These are phyloP conservation scores for Astur gentilis DNA, from an alignment of 2,113 vertebrate genomes.

Conservation along the genomic window DNA sequence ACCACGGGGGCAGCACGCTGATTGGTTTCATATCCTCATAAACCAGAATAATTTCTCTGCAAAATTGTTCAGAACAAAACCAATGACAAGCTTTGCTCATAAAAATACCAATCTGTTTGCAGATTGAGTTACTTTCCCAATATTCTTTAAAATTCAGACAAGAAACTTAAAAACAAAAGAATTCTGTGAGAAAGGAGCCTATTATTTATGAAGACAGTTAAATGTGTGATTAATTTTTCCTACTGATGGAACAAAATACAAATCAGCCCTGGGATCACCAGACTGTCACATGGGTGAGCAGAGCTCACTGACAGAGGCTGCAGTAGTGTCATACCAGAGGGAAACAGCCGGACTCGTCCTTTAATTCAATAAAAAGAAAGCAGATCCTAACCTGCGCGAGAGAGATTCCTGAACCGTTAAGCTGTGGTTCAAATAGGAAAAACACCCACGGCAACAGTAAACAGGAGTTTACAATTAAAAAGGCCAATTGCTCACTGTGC, in stretches of 20 bases:
- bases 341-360: not conserved
- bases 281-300: not conserved
- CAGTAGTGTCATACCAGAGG: not conserved
- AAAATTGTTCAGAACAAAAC: slow-evolving; percentile 22
- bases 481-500: not conserved
- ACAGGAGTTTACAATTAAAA: slow-evolving; percentile 17
- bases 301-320: not conserved
- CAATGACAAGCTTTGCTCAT: not conserved
- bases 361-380: not conserved
- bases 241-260: not conserved
- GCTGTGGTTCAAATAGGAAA: not conserved
- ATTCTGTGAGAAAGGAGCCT: not conserved
- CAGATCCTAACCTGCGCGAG: not conserved
- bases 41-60: not conserved
- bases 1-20: not conserved
- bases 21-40: not conserved
- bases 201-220: slow-evolving; percentile 15
- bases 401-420: not conserved
- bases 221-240: not conserved
- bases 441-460: slow-evolving; percentile 3
- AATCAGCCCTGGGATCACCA: not conserved
- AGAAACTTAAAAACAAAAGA: not conserved
- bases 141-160: not conserved
- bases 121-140: not conserved
- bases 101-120: not conserved